These are phyloP conservation scores for Carcina quercana DNA, from an alignment of 2,888 invertebrate genomes.

Conservation along the genomic window DNA sequence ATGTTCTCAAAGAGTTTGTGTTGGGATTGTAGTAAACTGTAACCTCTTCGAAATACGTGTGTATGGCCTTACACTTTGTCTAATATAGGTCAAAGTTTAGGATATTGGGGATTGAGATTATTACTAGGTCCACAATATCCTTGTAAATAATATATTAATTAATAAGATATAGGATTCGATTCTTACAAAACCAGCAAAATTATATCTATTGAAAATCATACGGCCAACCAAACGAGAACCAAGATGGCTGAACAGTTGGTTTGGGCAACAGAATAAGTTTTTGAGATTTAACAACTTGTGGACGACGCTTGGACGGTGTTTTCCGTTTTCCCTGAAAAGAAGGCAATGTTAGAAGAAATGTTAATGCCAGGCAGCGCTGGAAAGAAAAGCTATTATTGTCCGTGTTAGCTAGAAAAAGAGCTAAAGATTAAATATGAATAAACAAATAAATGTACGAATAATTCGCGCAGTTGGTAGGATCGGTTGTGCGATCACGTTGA, in stretches of 20 bases:
- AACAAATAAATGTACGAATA: too few relatives aligned
- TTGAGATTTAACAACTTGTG: slow-evolving; percentile 28
- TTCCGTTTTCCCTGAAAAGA: slow-evolving; percentile 50
- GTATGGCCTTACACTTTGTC: too few relatives aligned
- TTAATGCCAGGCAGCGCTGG: slow-evolving; percentile 8
- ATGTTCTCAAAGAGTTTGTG: too few relatives aligned
- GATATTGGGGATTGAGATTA: too few relatives aligned
- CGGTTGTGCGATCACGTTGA: too few relatives aligned
- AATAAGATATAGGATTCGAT: neutral
- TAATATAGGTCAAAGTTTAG: too few relatives aligned
- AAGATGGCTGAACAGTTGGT: slow-evolving; percentile 19
- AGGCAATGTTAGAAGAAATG: slow-evolving; percentile 3
- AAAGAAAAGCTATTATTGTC: neutral
- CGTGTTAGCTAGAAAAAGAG: neutral
- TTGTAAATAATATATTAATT: too few relatives aligned
- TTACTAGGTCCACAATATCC: too few relatives aligned
- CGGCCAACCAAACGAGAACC: slow-evolving; percentile 40
- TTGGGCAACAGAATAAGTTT: slow-evolving; percentile 25
- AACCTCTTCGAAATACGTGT: too few relatives aligned
- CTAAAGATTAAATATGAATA: too few relatives aligned
- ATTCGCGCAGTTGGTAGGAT: too few relatives aligned
- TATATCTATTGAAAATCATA: slow-evolving; percentile 6
- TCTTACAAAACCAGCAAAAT: neutral
- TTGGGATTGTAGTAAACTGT: too few relatives aligned
- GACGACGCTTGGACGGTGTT: slow-evolving; percentile 24